A percentile compares a stretch with the other conserved stretches of the same genome.
Evolutionary conservation across 1,140 invertebrate genomes (phyloP).

Genomic region (Melitaea cinxia): DNA sequence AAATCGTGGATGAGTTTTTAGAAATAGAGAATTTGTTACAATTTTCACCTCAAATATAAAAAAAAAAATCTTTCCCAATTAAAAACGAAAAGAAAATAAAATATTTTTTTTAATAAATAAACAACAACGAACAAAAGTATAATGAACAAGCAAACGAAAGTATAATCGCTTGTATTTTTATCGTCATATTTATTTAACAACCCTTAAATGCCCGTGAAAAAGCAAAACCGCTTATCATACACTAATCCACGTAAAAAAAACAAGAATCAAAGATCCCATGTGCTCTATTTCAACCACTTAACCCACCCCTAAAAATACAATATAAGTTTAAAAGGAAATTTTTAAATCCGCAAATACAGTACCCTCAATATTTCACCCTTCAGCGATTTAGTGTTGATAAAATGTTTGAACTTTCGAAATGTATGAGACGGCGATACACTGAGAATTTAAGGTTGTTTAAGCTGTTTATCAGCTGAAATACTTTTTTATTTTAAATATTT

Average conservation of each 20-base stretch:
- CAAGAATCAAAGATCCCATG: slow-evolving; percentile 25
- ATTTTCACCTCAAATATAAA: too few relatives aligned
- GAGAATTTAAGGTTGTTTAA: neutral
- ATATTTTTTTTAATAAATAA: neutral
- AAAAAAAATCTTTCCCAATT: too few relatives aligned
- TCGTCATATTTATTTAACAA: slow-evolving; percentile 29
- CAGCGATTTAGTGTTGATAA: slow-evolving; percentile 50
- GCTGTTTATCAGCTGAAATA: too few relatives aligned
- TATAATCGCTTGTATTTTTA: neutral
- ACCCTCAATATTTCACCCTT: slow-evolving; percentile 33
- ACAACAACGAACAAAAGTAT: neutral
- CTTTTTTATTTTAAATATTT: too few relatives aligned
- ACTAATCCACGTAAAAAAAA: slow-evolving; percentile 32
- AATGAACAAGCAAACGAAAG: neutral
- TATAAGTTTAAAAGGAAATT: slow-evolving; percentile 35
- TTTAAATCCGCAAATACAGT: slow-evolving; percentile 34
- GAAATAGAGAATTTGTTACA: too few relatives aligned
- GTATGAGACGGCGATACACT: slow-evolving; percentile 31
- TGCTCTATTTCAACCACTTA: slow-evolving; percentile 32
- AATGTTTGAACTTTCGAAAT: slow-evolving; percentile 68
- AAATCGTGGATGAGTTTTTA: too few relatives aligned
- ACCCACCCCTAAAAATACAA: slow-evolving; percentile 26
- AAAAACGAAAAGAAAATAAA: neutral
- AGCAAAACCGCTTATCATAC: slow-evolving; percentile 26
- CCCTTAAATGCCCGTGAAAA: slow-evolving; percentile 19